Evolutionary conservation across 2,888 invertebrate genomes (phyloP).

Genomic region (Dyspetes luteomarginatus): DNA sequence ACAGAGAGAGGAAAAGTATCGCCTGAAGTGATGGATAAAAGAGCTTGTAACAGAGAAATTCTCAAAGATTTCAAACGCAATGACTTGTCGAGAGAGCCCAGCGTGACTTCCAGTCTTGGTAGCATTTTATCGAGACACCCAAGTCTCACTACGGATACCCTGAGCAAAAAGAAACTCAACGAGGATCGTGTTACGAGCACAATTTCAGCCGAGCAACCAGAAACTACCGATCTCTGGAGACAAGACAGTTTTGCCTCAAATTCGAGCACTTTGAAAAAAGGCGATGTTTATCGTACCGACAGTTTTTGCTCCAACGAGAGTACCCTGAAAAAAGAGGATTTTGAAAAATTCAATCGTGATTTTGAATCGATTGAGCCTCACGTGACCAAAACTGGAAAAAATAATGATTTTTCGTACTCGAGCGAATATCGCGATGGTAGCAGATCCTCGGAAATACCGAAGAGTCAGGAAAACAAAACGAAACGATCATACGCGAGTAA

Average conservation of each 20-base stretch:
- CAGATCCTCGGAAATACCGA: conserved; percentile 47
- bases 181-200: conserved; percentile 32
- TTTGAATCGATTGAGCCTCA: conserved; percentile 54
- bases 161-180: conserved; percentile 60
- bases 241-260: conserved; percentile 69
- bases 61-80: conserved; percentile 51
- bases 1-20: conserved; percentile 52
- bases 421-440: conserved; percentile 55
- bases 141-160: conserved; percentile 69
- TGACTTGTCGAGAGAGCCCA: conserved; percentile 69
- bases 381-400: conserved; percentile 17
- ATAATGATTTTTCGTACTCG: conserved; percentile 28
- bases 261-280: conserved; percentile 69
- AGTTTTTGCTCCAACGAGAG: conserved; percentile 75
- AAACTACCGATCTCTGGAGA: conserved; percentile 47
- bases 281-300: conserved; percentile 70
- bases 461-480: conserved; percentile 46
- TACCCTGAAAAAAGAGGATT: conserved; percentile 70
- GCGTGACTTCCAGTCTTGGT: conserved; percentile 71
- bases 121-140: conserved; percentile 74
- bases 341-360: conserved; percentile 56
- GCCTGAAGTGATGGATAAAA: conserved; percentile 55
- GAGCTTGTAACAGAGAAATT: conserved; percentile 40
- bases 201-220: conserved; percentile 61
- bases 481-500: conserved; percentile 67